These are phyloP conservation scores for Nothocercus julius DNA, from an alignment of 2,113 vertebrate genomes.

Conservation along the genomic window DNA sequence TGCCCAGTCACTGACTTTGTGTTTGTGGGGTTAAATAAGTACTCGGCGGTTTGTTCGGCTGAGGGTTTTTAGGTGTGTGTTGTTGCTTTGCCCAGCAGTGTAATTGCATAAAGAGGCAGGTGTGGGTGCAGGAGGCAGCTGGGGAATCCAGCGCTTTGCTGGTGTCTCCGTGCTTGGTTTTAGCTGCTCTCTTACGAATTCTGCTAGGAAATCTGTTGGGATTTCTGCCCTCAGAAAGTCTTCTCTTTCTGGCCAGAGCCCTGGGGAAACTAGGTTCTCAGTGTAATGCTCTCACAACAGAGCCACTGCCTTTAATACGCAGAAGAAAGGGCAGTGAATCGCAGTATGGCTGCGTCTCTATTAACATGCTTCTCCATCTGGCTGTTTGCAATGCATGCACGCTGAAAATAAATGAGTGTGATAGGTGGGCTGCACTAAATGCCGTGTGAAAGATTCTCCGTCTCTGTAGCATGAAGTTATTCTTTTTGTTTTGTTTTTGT, in stretches of 20 bases:
- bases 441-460: background rate
- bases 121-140: background rate
- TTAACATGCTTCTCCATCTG: background rate
- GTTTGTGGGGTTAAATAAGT: background rate
- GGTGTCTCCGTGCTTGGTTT: rapidly evolving
- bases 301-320: background rate
- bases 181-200: background rate
- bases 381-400: background rate
- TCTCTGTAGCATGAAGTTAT: rapidly evolving
- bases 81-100: background rate
- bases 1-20: background rate
- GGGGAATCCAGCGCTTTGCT: background rate
- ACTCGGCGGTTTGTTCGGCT: rapidly evolving
- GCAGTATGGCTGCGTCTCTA: background rate
- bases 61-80: background rate
- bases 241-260: rapidly evolving
- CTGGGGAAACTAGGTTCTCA: background rate
- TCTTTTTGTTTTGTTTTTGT: background rate
- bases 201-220: background rate
- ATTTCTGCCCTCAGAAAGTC: background rate
- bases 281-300: background rate
- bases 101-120: background rate
- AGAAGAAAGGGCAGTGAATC: background rate
- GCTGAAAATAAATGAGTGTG: background rate
- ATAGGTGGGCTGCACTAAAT: background rate